Base-by-base conservation (phyloP, 2,113 vertebrate species). In the Nycticryphes semicollaris region DNA sequence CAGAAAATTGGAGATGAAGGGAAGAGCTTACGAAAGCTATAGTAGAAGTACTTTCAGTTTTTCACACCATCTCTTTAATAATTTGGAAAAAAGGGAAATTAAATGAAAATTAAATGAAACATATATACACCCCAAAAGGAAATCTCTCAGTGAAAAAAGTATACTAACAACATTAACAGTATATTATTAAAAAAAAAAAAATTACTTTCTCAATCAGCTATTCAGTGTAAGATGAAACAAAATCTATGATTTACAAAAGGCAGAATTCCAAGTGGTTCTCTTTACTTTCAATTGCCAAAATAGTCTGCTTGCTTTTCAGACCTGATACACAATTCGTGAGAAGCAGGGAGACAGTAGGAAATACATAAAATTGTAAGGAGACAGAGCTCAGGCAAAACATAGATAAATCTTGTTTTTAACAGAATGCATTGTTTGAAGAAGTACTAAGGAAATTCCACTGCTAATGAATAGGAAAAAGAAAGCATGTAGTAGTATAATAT, bases 241-340 rank as follows among this genome's bases (percentile, higher is more conserved):
- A 88, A 76, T 85, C 60, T 82, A 1, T 80, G 69, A 95, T 66
- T 97, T 90, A 91, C 75, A 97, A 76, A 89, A 77, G 54, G 57
- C 53, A 83, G 69, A 94, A 94, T 96, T 90, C 77, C 94, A 90
- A 86, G 94, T 79, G 91, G 78, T 93, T 97, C 9, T 2, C 77
- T 43, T 91, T 87, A 97, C 80, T 96, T 48, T 12, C 56, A 60
- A 39, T 87, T 19, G 0, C 86, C 91, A 96, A 93, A 96, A 96
- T 11, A 87, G 45, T 60, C 87, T 90, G 79, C 19, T 66, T 82
- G 12, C 15, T 41, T 87, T 96, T 92, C 87, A 97, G 94, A 91
- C 33, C n/a, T 30, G 39, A 90, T 22, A 64, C n/a, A 87, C n/a
- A 86, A 66, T n/a, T 31, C 22, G 2, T 39, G 72, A 94, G 96